A percentile compares a stretch with the other conserved stretches of the same genome.
Evolutionary conservation across 2,797 vertebrate species (phyloP).

Genomic region (Galaxias olidus): DNA sequence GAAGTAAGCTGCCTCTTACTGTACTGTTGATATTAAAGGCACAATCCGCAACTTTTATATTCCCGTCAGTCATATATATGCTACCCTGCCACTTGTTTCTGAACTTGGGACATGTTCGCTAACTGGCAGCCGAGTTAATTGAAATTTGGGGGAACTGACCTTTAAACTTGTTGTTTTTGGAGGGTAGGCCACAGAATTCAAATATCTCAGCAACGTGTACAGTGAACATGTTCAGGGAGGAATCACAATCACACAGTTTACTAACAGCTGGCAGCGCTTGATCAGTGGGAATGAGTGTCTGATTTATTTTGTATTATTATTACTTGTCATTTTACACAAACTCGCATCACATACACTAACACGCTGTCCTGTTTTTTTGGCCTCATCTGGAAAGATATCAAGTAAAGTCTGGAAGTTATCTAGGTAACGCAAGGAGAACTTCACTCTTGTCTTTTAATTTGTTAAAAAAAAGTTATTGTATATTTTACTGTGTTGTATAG

Average conservation of each 20-base stretch:
- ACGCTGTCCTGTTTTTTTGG: constrained; percentile 32
- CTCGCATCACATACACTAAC: constrained; percentile 9
- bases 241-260: too few relatives aligned
- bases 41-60: background rate
- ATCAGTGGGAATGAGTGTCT: too few relatives aligned
- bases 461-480: background rate
- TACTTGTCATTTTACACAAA: background rate
- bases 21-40: constrained; percentile 37
- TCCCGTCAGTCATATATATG: background rate
- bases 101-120: too few relatives aligned
- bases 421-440: constrained; percentile 19
- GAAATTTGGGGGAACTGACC: too few relatives aligned
- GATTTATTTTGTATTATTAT: too few relatives aligned
- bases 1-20: constrained; percentile 45
- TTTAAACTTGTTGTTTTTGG: too few relatives aligned
- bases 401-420: constrained; percentile 30
- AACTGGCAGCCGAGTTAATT: too few relatives aligned
- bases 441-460: background rate
- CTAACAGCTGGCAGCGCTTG: too few relatives aligned
- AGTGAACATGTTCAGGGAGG: too few relatives aligned
- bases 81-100: background rate
- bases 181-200: too few relatives aligned
- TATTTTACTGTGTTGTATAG: constrained; percentile 39
- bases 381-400: constrained; percentile 31
- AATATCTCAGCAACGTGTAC: too few relatives aligned